Base-by-base conservation (phyloP, 2,113 vertebrate genomes). In the Salvelinus alpinus region DNA sequence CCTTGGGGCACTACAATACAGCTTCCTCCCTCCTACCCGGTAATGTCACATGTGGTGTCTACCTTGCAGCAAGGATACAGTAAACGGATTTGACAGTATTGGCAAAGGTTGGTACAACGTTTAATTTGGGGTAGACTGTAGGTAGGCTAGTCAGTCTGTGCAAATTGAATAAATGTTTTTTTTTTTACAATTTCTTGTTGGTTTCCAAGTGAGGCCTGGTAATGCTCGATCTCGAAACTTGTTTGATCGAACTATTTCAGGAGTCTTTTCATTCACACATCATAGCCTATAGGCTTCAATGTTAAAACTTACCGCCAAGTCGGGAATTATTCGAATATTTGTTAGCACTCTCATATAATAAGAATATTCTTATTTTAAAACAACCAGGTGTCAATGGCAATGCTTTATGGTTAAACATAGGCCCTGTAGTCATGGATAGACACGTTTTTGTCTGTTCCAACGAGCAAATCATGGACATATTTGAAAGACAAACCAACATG, bases 1-100 rank as follows among this genome's bases (percentile, higher is more conserved):
- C 82, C 92, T 87, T 65, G 78, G 88, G 92, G 90, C 90, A 47
- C 85, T 88, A 91, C 90, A 91, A 89, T 90, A 86, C 82, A 88
- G 74, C 85, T 75, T 73, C 85, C 65, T 70, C 75, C 66, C 65
- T 29, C 24, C 78, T 54, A 47, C 64, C 72, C 75, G 76, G 72
- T 24, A 82, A 71, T 82, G 81, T 89, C 92, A 84, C 81, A 90
- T 77, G 86, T 77, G 80, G 80, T 84, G 81, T 87, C 70, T 74
- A 88, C 84, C 90, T 90, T 76, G 71, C 86, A 90, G 84, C 80
- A 57, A 71, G 70, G 78, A 82, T 86, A 82, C 87, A 77, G 64
- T 76, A 87, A 44, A 78, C 62, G 80, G 85, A 72, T 81, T 87
- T 72, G 72, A 84, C 71, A 77, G 65, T 75, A 64, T 20, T 77